These are phyloP conservation scores for Liasis olivaceus DNA, from an alignment of 2,797 vertebrate genomes.

Conservation along the genomic window DNA sequence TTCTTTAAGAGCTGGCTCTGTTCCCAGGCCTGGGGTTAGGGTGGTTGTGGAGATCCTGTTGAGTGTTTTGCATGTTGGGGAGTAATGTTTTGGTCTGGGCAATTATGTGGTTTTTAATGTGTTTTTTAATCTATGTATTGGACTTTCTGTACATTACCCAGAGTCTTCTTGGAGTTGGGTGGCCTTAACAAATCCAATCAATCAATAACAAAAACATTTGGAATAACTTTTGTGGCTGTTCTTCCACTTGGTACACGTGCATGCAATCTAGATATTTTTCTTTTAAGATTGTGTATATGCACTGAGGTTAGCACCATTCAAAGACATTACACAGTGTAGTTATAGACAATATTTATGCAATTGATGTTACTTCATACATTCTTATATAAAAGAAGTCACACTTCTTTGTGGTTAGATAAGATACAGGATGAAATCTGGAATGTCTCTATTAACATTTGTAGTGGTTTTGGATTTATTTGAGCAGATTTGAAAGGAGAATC, in stretches of 20 bases:
- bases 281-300: neutral
- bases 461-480: neutral
- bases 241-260: conserved; percentile 17
- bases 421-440: conserved; percentile 12
- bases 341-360: conserved; percentile 31
- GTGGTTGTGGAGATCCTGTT: too few species aligned
- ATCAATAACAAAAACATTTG: neutral
- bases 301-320: conserved; percentile 5
- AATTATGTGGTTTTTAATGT: too few species aligned
- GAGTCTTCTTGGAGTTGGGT: neutral
- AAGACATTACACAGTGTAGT: neutral
- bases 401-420: neutral
- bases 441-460: neutral
- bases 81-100: too few species aligned
- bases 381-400: neutral
- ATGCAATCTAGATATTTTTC: conserved; percentile 38
- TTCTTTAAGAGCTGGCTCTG: too few species aligned
- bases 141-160: neutral
- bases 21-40: too few species aligned
- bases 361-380: neutral
- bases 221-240: conserved; percentile 22
- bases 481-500: neutral
- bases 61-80: too few species aligned
- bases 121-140: neutral
- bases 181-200: neutral